These are phyloP conservation scores for Aleiodes testaceus DNA, from an alignment of 2,888 invertebrate genomes.

Conservation along the genomic window DNA sequence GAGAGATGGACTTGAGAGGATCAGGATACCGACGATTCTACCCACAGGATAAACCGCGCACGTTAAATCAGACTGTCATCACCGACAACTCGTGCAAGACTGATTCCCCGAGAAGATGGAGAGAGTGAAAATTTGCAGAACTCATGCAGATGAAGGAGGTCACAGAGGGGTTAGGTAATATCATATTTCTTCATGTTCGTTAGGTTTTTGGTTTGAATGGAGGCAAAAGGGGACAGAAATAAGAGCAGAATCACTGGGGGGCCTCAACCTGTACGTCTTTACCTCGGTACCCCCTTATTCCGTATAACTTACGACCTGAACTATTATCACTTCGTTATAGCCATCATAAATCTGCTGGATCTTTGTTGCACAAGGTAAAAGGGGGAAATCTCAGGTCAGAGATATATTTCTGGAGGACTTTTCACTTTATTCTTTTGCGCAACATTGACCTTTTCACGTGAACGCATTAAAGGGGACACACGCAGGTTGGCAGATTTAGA, in stretches of 20 bases:
- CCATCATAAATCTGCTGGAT: conserved; percentile 67
- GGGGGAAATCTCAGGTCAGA: conserved; percentile 17
- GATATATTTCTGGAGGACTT: conserved; percentile 14
- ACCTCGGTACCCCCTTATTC: conserved; percentile 57
- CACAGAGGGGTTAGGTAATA: conserved; percentile 44
- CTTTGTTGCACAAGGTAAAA: conserved; percentile 49
- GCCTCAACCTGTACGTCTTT: conserved; percentile 50
- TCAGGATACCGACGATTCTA: conserved; percentile 20
- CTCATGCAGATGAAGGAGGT: conserved; percentile 42
- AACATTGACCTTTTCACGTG: conserved; percentile 23
- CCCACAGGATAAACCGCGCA: too few species aligned
- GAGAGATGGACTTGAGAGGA: conserved; percentile 64
- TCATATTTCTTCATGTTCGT: conserved; percentile 49
- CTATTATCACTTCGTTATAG: conserved; percentile 71
- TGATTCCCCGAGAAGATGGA: conserved; percentile 8
- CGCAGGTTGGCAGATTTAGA: conserved; percentile 17
- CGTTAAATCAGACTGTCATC: too few species aligned
- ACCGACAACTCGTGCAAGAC: neutral
- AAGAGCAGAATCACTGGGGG: conserved; percentile 64
- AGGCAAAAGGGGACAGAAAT: conserved; percentile 57
- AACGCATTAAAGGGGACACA: conserved; percentile 37
- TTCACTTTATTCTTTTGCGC: conserved; percentile 6
- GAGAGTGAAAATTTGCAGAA: neutral
- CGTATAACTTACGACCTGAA: conserved; percentile 63
- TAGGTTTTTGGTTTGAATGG: conserved; percentile 33